Evolutionary conservation across 2,888 invertebrate genomes (phyloP).

Genomic region (Eledona agricola): DNA sequence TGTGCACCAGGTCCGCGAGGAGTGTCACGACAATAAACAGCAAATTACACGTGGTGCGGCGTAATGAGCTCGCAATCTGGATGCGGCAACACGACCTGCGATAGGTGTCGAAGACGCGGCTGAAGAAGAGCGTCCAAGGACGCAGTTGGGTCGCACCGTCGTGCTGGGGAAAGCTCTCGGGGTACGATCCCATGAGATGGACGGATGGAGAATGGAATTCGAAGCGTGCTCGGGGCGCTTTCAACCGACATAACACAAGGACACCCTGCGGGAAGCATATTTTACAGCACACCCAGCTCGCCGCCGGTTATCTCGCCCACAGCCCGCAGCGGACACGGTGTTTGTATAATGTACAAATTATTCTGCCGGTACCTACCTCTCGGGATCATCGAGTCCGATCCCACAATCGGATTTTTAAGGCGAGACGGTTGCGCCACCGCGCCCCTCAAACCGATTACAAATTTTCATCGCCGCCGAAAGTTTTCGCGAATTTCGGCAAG

Average conservation of each 20-base stretch:
- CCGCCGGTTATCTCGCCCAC: slow-evolving; percentile 57
- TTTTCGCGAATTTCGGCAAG: too few species aligned
- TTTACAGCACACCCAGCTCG: slow-evolving; percentile 59
- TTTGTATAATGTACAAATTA: slow-evolving; percentile 58
- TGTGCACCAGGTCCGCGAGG: too few species aligned
- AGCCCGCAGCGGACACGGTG: slow-evolving; percentile 59
- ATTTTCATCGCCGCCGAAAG: slow-evolving; percentile 8
- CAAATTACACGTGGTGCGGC: slow-evolving; percentile 27
- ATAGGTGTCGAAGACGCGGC: slow-evolving; percentile 26
- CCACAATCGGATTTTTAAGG: slow-evolving; percentile 25
- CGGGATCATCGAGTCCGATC: slow-evolving; percentile 30
- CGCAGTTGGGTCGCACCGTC: slow-evolving; percentile 30
- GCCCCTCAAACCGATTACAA: background rate
- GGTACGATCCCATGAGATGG: slow-evolving; percentile 43
- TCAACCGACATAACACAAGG: slow-evolving; percentile 57
- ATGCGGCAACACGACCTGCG: slow-evolving; percentile 20
- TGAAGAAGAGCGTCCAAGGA: slow-evolving; percentile 28
- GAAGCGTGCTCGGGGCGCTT: slow-evolving; percentile 52
- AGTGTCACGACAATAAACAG: slow-evolving; percentile 26
- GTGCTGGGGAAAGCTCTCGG: slow-evolving; percentile 44
- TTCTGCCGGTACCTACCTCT: slow-evolving; percentile 43
- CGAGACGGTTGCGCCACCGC: slow-evolving; percentile 18
- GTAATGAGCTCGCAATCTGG: slow-evolving; percentile 27
- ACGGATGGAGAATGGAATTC: slow-evolving; percentile 54
- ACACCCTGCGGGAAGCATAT: slow-evolving; percentile 58